Evolutionary conservation across 2,113 vertebrate genomes (phyloP), one percentile per base, ranked within the genome.

Genomic region (Rhadina sibilatrix): DNA sequence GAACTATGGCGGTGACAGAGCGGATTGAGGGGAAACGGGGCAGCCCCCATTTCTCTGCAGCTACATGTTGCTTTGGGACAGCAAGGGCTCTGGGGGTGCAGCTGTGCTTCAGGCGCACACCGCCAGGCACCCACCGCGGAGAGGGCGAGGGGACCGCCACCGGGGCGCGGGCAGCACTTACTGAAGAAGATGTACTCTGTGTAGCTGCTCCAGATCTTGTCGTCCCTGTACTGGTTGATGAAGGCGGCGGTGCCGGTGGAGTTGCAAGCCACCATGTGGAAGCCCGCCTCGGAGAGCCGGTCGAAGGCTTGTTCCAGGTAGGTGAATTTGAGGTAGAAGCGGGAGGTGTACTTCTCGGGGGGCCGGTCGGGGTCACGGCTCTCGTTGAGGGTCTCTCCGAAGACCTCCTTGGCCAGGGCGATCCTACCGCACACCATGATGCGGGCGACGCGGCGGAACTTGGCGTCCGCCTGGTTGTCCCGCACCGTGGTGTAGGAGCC

Each of bases 181-280:
- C 99, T 98, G 97, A 98, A 99, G 88, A 99, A 99, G 97, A 99
- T 99, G 97, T 99, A 99, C 89, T 99, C 99, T 0, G 98, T 99
- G 89, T 99, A 99, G 97, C 98, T 99, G 98, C 98, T 99, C 98
- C 99, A 99, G 94, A 98, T 98, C 97, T 98, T 99, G 97, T 99
- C 99, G 14, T 99, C 98, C 91, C 98, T 96, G 94, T 99, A 98
- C 97, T 99, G 98, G 97, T 98, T 98, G 93, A 98, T 97, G 90
- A 98, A 98, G 61, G 98, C 98, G 59, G 98, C 98, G 90, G 98
- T 99, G 93, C 99, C 99, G 2, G 99, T 99, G 71, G 99, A 99
- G 88, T 99, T 99, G 96, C 99, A 99, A 70, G 98, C 98, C 98
- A 99, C 99, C 99, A 99, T 99, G 96, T 99, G 99, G 96, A 99